phyloP scores from a whole-genome alignment of 1,140 invertebrate genomes.

The Pentalonia nigronervosa region DNA sequence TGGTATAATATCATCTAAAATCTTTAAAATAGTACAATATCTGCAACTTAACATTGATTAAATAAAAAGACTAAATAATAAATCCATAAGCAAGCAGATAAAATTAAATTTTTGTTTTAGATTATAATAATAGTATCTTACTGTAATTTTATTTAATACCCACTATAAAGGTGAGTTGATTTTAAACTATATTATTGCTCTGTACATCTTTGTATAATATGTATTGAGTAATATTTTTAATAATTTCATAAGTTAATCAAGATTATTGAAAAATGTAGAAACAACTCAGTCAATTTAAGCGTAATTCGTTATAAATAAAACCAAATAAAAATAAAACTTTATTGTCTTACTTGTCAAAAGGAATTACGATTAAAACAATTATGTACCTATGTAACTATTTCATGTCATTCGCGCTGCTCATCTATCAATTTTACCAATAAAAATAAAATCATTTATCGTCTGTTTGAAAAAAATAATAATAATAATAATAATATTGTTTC shows the following conservation, averaged over 20 bases:
- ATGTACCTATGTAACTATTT: not conserved
- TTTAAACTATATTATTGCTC: too few species aligned
- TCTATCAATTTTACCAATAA: not conserved
- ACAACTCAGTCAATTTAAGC: not conserved
- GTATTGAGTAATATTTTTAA: not conserved
- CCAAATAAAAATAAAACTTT: not conserved
- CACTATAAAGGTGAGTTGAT: too few species aligned
- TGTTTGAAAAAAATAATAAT: not conserved
- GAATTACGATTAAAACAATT: not conserved
- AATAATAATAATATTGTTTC: constrained; percentile 34
- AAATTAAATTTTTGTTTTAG: too few species aligned
- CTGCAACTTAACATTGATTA: too few species aligned
- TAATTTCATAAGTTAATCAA: not conserved
- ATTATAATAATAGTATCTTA: too few species aligned
- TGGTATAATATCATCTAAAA: too few species aligned
- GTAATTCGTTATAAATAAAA: not conserved
- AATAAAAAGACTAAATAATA: too few species aligned
- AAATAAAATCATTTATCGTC: not conserved
- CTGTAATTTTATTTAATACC: too few species aligned
- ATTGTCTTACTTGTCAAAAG: not conserved
- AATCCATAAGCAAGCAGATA: too few species aligned
- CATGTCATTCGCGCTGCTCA: not conserved
- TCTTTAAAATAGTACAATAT: too few species aligned
- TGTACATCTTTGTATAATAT: too few species aligned
- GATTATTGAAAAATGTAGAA: not conserved